Percentiles rank a stretch among this genome's conserved stretches.
Conservation (phyloP, 2,797 vertebrate species). For the Myotis planiceps region DNA sequence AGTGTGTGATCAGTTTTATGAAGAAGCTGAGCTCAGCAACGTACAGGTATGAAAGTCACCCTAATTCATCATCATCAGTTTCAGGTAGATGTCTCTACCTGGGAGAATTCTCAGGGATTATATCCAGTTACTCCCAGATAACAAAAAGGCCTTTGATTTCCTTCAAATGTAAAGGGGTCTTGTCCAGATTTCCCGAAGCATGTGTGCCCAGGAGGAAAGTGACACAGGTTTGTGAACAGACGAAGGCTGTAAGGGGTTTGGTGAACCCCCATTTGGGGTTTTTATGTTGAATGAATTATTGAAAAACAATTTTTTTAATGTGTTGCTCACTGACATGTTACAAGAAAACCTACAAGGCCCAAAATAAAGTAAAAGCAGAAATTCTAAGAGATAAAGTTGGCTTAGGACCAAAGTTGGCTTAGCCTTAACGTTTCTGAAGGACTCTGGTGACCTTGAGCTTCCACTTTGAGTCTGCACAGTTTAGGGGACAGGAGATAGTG, state of each 20-base stretch:
- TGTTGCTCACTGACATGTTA: not conserved
- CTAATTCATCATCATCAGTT: not conserved
- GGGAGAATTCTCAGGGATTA: not conserved
- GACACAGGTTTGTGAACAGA: not conserved
- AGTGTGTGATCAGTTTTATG: not conserved
- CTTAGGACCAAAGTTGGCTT: not conserved
- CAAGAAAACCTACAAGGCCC: not conserved
- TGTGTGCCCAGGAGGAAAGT: not conserved
- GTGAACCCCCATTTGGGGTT: not conserved
- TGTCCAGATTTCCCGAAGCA: not conserved
- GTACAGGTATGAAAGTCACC: not conserved
- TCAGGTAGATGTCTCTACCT: not conserved
- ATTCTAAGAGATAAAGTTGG: not conserved
- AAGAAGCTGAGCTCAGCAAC: not conserved
- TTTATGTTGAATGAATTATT: not conserved
- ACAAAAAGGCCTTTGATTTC: constrained; percentile 7
- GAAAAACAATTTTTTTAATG: not conserved
- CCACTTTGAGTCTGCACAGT: not conserved
- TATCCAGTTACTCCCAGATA: not conserved
- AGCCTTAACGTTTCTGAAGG: not conserved
- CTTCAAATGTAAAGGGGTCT: not conserved
- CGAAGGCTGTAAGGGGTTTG: not conserved
- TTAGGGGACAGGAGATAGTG: not conserved
- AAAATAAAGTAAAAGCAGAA: not conserved
- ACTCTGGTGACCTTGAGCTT: not conserved